A percentile compares a stretch with the other conserved stretches of the same genome.
Evolutionary conservation across 2,113 vertebrate species (phyloP).

Genomic region (Halcyon malimbica): DNA sequence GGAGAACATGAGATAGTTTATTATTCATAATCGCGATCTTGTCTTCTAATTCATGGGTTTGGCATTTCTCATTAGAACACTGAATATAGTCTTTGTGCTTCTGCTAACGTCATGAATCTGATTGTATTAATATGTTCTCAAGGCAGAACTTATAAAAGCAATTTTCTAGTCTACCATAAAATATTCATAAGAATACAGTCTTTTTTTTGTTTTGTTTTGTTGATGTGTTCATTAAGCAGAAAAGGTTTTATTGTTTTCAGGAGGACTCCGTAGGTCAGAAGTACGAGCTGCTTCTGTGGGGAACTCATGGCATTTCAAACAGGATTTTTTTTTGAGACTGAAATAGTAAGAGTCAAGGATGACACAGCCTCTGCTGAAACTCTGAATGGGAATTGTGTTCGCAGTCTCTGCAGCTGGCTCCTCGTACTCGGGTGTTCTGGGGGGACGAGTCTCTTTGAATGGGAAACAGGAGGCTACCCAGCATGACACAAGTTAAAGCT

Average conservation of each 20-base stretch:
- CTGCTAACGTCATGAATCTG: slow-evolving; percentile 73
- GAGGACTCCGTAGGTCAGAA: slow-evolving; percentile 68
- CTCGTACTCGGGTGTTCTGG: not conserved
- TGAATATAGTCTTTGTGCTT: slow-evolving; percentile 85
- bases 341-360: slow-evolving; percentile 54
- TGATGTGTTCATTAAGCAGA: slow-evolving; percentile 46
- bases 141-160: slow-evolving; percentile 63
- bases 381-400: slow-evolving; percentile 57
- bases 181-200: slow-evolving; percentile 61
- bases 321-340: not conserved
- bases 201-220: slow-evolving; percentile 57
- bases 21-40: slow-evolving; percentile 33
- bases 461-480: not conserved
- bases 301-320: slow-evolving; percentile 50
- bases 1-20: slow-evolving; percentile 1
- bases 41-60: slow-evolving; percentile 22
- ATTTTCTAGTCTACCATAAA: slow-evolving; percentile 47
- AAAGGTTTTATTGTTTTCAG: slow-evolving; percentile 64
- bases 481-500: fast-evolving
- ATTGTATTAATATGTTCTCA: slow-evolving; percentile 66
- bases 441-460: not conserved
- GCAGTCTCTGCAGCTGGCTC: not conserved
- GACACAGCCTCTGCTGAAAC: slow-evolving; percentile 44
- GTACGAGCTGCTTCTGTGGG: slow-evolving; percentile 41
- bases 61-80: slow-evolving; percentile 10